Percentiles rank a stretch among this genome's conserved stretches.
These are phyloP conservation scores for Microplitis mediator DNA, from an alignment of 1,140 invertebrate species.

Conservation along the genomic window DNA sequence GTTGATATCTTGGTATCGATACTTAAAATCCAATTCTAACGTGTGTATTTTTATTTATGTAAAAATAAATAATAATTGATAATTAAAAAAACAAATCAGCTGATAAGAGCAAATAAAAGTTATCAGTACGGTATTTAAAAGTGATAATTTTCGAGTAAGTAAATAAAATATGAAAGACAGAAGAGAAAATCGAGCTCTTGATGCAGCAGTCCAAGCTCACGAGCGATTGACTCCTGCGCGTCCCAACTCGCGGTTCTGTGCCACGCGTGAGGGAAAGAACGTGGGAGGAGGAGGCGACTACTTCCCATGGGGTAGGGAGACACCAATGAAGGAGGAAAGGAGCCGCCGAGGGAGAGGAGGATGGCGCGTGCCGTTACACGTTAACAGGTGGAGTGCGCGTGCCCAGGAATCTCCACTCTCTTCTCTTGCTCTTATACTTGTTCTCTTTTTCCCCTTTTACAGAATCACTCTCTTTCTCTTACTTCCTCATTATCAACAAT, in stretches of 20 bases:
- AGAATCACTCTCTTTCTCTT: not conserved
- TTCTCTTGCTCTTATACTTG: slow-evolving; percentile 17
- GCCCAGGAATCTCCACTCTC: slow-evolving; percentile 49
- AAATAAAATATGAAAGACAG: not conserved
- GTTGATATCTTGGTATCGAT: no score
- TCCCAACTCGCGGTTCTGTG: slow-evolving; percentile 39
- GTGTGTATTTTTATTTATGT: no score
- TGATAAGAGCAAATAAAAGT: no score
- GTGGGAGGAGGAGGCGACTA: slow-evolving; percentile 28
- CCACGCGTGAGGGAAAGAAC: slow-evolving; percentile 50
- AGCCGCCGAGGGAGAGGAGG: slow-evolving; percentile 37
- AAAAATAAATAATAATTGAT: no score
- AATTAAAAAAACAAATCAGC: no score
- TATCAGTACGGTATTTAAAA: no score
- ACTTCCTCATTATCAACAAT: not conserved
- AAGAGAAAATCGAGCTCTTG: not conserved
- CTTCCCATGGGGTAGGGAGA: slow-evolving; percentile 36
- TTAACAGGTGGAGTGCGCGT: slow-evolving; percentile 60
- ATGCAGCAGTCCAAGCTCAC: slow-evolving; percentile 41
- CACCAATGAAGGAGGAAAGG: slow-evolving; percentile 24
- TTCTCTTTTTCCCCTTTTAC: slow-evolving; percentile 13
- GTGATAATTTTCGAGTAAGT: no score
- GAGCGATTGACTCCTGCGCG: slow-evolving; percentile 59
- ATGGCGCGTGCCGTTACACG: slow-evolving; percentile 60
- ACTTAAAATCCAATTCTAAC: no score